Conservation (phyloP, 2,797 vertebrate genomes). For the Melanitta fusca region DNA sequence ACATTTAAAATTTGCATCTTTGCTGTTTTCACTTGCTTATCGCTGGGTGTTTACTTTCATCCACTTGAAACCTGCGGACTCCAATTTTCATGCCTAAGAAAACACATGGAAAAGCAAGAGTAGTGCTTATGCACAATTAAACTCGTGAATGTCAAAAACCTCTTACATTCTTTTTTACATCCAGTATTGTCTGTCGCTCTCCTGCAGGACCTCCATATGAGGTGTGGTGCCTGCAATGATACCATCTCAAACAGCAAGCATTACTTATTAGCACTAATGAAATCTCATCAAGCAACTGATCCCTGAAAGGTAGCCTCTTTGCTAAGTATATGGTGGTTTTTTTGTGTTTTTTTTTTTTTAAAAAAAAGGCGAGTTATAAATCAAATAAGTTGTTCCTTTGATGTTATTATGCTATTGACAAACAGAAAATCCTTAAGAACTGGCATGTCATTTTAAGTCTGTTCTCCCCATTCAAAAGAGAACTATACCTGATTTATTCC, state of each 20-base stretch:
- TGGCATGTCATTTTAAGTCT: not conserved
- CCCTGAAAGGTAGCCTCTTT: conserved; percentile 1
- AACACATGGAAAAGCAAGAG: not conserved
- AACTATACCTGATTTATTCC: not conserved
- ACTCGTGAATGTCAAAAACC: not conserved
- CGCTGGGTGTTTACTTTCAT: not conserved
- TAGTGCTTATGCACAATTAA: not conserved
- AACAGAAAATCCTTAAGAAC: not conserved
- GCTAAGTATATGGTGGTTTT: not conserved
- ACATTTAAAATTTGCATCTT: not conserved
- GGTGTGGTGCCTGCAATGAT: not conserved
- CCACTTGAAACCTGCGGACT: not conserved
- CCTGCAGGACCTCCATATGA: not conserved
- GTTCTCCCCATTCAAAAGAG: not conserved
- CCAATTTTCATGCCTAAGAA: not conserved
- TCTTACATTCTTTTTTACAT: not conserved
- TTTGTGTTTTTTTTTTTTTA: too few relatives aligned
- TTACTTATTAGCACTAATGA: not conserved
- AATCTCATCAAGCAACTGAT: conserved; percentile 3
- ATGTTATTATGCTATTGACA: not conserved
- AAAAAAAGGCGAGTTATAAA: conserved; percentile 26
- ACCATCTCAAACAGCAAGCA: not conserved
- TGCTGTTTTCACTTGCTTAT: not conserved
- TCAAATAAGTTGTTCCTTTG: conserved; percentile 19
- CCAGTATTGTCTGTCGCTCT: not conserved